Evolutionary conservation across 2,797 vertebrate genomes (phyloP), one percentile per base, ranked within the genome.

Genomic region (Allobates femoralis): DNA sequence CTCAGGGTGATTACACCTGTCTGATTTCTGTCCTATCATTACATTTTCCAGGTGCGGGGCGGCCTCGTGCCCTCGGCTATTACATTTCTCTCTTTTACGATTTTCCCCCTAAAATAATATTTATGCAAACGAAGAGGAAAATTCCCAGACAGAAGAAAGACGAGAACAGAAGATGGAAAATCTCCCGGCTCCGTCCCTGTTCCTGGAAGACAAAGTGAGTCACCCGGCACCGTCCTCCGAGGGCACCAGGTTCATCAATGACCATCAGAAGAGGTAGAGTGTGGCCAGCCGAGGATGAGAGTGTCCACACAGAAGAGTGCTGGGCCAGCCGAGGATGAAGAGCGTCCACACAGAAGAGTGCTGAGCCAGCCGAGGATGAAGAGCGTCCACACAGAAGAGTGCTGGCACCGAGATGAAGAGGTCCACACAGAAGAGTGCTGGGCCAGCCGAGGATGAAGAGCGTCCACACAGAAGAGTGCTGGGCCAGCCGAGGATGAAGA

Each of bases 151-250:
- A 19, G 55, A 58, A 12, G 28, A 30, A 30, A 19, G 51, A 77
- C 28, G 55, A 56, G 32, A 78, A 78, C n/a, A 78, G 53, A 55
- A 55, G 3, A 78, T 30, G 55, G 76, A 79, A 58, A 58, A 37
- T 56, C 16, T 34, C 15, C 16, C 46, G 2, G 69, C 0, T 26
- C 51, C 41, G 23, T 21, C 41, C 4, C 62, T 4, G 7, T 77
- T 77, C 30, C 51, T 55, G 51, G 75, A 56, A 78, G 55, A 55
- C 21, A 4, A 26, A 1, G 16, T 55, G 74, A 58, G 28, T 78
- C 53, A 78, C 26, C 53, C n/a, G 28, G 51, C 19, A 23, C 30
- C 10, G 51, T 26, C 26, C 46, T 14, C 71, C 15, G 10, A 3
- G 32, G 32, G 16, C 21, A 14, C 4, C 3, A 30, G 76, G 76